Base-by-base conservation (phyloP, 2,797 vertebrate genomes). In the Lagocephalus sceleratus region DNA sequence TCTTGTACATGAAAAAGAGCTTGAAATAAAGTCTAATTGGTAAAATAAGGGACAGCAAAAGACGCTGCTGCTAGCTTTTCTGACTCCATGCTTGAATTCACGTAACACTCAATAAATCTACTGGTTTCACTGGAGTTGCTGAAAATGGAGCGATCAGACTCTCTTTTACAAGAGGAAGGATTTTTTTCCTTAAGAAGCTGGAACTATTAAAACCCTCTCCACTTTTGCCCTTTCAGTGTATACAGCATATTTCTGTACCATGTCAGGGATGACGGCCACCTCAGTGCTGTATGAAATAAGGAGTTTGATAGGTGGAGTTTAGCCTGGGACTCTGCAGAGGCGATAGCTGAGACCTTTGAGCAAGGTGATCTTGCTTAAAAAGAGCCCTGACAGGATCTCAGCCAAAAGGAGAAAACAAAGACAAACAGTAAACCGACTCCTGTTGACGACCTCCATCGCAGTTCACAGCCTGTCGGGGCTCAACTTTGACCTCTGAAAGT, bases 81-180 rank as follows among this genome's bases (percentile, higher is more conserved):
- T 10, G 8, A 29, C 29, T 29, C 6, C 29, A 29, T 29, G 26
- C 26, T 9, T 29, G 7, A 2, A 29, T 29, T 11, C 7, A 29
- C 11, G 29, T 29, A 29, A 29, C 55, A 53, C 49, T 54, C 51
- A 62, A 60, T 71, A 45, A 61, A 78, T 76, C 63, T 50, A 20
- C 56, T 59, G 60, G 42, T 69, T 76, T 81, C 68, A 84, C 55
- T 51, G 53, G 66, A 68, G 66, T 65, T 70, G 47, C 56, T 60
- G 40, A 82, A 81, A 73, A 60, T 52, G 58, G 64, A 75, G 59
- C 67, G 69, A 76, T 78, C 53, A 46, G 19, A 62, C 58, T 62
- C 51, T 45, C 60, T 55, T 73, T 82, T 74, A 68, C 45, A 47
- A 57, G 55, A 42, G 40, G 7, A 2, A 17, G 47, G 46, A 54